phyloP scores from a whole-genome alignment of 1,140 invertebrate genomes.

The Trachelipus rathkii region DNA sequence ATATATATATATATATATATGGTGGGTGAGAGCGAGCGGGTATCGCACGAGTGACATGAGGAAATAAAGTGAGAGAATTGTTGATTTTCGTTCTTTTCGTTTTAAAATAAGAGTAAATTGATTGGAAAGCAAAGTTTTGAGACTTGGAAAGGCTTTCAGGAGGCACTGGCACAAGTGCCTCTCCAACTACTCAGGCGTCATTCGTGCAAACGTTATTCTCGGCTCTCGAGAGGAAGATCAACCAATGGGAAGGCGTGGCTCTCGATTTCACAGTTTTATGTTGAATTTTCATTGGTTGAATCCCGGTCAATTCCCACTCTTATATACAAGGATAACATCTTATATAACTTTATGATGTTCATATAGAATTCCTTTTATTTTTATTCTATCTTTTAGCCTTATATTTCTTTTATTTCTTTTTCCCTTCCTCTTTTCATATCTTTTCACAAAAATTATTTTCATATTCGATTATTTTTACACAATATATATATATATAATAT shows the following conservation, averaged over 20 bases:
- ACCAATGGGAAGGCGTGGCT: neutral
- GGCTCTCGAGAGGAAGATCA: neutral
- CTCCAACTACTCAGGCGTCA: conserved; percentile 2
- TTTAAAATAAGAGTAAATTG: neutral
- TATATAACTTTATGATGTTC: too few species aligned
- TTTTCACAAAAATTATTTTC: neutral
- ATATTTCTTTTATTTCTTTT: neutral
- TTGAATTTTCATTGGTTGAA: neutral
- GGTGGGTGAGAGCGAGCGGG: too few species aligned
- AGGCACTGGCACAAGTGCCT: neutral
- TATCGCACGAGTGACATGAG: too few species aligned
- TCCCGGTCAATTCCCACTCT: neutral
- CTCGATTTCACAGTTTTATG: neutral
- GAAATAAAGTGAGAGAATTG: too few species aligned
- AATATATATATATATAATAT: conserved; percentile 12
- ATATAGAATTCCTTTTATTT: neutral
- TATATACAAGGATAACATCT: neutral
- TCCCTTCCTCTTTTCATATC: neutral
- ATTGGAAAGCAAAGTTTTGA: conserved; percentile 5
- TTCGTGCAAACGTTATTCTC: neutral
- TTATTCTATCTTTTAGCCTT: neutral
- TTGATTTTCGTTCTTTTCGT: too few species aligned
- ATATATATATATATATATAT: too few species aligned
- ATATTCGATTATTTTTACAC: too few species aligned
- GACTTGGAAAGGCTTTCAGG: neutral